Percentiles rank a stretch among this genome's conserved stretches.
Evolutionary conservation across 2,113 vertebrate genomes (phyloP).

Genomic region (Psettodes erumei): DNA sequence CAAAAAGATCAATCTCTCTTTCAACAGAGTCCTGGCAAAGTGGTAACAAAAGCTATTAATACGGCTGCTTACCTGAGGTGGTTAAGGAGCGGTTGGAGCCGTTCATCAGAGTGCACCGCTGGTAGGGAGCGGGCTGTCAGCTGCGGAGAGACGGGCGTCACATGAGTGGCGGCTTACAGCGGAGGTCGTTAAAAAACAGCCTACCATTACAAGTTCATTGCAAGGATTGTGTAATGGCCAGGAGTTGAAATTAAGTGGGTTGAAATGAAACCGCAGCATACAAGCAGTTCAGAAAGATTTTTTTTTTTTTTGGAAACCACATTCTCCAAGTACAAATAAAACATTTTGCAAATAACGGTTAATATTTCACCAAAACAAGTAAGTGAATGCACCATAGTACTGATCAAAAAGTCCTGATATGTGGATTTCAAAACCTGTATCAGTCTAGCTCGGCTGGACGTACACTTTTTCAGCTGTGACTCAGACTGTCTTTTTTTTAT

Average conservation of each 20-base stretch:
- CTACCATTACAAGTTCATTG: slow-evolving; percentile 1
- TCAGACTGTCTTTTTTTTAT: background rate
- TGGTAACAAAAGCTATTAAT: slow-evolving; percentile 36
- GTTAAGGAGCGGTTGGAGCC: slow-evolving; percentile 95
- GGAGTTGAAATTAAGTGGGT: background rate
- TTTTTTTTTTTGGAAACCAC: background rate
- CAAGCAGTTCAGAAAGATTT: slow-evolving; percentile 1
- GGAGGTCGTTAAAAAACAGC: slow-evolving; percentile 34
- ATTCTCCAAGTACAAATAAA: slow-evolving; percentile 8
- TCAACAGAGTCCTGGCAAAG: slow-evolving; percentile 21
- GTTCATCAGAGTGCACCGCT: slow-evolving; percentile 93
- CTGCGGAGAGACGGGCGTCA: slow-evolving; percentile 80
- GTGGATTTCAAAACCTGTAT: background rate
- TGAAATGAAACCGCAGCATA: background rate
- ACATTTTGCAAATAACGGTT: too few species aligned
- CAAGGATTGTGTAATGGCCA: slow-evolving; percentile 8
- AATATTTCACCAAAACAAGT: too few species aligned
- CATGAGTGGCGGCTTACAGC: slow-evolving; percentile 57
- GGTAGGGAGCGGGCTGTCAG: slow-evolving; percentile 93
- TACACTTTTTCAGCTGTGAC: background rate
- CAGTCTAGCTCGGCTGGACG: background rate
- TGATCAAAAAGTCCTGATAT: background rate
- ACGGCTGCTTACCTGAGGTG: slow-evolving; percentile 91
- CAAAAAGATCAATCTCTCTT: slow-evolving; percentile 45
- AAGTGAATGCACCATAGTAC: background rate